phyloP scores from a whole-genome alignment of 2,797 vertebrate species.

The Kryptopterus vitreolus region DNA sequence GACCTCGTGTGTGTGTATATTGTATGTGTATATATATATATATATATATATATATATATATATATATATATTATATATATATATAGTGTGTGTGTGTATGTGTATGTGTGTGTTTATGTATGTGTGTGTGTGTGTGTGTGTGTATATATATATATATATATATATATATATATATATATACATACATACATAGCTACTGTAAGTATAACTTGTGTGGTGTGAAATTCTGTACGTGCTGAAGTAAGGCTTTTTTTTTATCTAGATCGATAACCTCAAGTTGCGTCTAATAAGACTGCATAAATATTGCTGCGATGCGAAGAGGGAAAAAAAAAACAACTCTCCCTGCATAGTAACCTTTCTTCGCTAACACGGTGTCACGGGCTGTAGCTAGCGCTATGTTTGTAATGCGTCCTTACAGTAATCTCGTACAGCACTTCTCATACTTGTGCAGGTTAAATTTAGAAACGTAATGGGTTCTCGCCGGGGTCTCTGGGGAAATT shows the following conservation, averaged over 20 bases:
- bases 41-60: no score
- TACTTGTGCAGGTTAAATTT: background rate
- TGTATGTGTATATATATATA: no score
- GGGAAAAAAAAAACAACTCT: background rate
- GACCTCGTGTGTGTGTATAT: no score
- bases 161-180: background rate
- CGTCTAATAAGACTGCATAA: background rate
- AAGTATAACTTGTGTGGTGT: conserved; percentile 7
- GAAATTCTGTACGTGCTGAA: conserved; percentile 13
- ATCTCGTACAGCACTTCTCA: background rate
- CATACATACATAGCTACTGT: background rate
- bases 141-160: no score
- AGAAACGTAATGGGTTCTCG: background rate
- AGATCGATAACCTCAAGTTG: conserved; percentile 7
- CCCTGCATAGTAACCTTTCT: background rate
- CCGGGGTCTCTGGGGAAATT: conserved; percentile 5
- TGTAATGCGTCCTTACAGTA: background rate
- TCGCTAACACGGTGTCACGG: background rate
- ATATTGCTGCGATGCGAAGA: background rate
- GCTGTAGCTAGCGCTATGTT: background rate
- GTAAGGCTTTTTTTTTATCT: conserved; percentile 4
- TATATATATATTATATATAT: no score
- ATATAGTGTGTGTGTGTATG: no score
- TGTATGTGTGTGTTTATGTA: no score
- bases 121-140: no score